Base-by-base conservation (phyloP, 2,797 vertebrate genomes). In the Pseudochromis fuscus region DNA sequence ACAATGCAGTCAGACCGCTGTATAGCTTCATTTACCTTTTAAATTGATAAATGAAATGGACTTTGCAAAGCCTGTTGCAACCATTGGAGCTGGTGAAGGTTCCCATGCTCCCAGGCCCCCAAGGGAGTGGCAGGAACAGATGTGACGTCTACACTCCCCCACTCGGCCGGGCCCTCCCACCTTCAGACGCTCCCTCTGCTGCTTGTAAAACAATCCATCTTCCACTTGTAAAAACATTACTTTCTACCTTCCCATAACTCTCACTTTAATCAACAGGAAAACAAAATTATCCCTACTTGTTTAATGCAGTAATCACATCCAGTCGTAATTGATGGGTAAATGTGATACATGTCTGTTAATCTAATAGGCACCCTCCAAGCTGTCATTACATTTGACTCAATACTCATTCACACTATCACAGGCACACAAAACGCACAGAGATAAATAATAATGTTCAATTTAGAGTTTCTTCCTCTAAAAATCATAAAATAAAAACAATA, bases 51-150 rank as follows among this genome's bases (percentile, higher is more conserved):
- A 90, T 85, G 65, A 82, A 85, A 79, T 44, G 48, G 37, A 70
- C 42, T 67, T 67, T 72, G 42, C n/a, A 52, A 72, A 75, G 85
- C 79, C 83, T 64, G 63, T 62, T 82, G 68, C 84, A 79, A 52
- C 66, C 30, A 79, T 21, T 73, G 63, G 78, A 74, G 68, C 69
- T 67, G 6, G 49, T 58, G 51, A 61, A 75, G 62, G 82, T 94
- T 90, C 93, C 75, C 88, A 88, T 90, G 92, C 79, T 83, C 75
- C 64, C 0, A 13, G n/a, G 16, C 18, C 87, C 86, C 82, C 83
- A 0, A 5, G 88, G 90, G 93, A 94, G 81, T 86, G 87, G 88
- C 83, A 76, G 86, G 84, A 94, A 89, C 94, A 95, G 94, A 92
- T 94, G 94, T 18, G 30, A 90, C 88, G 89, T 94, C 85, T 81